A percentile compares a stretch with the other conserved stretches of the same genome.
Conservation (phyloP, 1,140 invertebrate species). For the Drosophila gunungcola region DNA sequence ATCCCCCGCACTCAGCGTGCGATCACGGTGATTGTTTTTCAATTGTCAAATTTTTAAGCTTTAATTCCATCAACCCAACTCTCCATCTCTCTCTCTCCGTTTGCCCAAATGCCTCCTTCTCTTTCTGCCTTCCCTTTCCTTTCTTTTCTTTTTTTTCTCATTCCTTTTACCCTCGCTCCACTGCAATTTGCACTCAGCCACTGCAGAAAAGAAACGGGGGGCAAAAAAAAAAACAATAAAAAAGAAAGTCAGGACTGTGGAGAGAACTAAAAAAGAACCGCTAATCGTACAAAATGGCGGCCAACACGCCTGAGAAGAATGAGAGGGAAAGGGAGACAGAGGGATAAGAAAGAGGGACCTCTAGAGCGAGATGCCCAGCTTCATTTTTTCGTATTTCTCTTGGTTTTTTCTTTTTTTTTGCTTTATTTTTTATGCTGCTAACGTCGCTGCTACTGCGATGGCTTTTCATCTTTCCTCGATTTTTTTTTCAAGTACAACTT, state of each 20-base stretch:
- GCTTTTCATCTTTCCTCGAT: conserved; percentile 24
- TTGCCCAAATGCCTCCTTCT: not conserved
- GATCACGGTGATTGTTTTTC: conserved; percentile 43
- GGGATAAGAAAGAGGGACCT: conserved; percentile 16
- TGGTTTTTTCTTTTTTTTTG: conserved; percentile 3
- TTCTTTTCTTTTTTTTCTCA: not conserved
- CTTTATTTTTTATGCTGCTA: conserved; percentile 26
- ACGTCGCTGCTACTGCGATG: conserved; percentile 33
- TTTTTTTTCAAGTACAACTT: conserved; percentile 32
- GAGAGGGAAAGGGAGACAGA: not conserved
- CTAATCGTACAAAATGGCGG: conserved; percentile 80
- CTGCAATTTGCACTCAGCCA: conserved; percentile 10
- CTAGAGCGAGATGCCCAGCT: conserved; percentile 36
- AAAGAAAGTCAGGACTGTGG: conserved; percentile 7
- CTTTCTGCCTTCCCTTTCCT: not conserved
- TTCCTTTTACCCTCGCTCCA: conserved; percentile 6
- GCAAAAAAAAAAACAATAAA: conserved; percentile 25
- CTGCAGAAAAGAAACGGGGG: conserved; percentile 27
- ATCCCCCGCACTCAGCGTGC: conserved; percentile 12
- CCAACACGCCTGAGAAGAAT: conserved; percentile 36
- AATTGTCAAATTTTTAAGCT: conserved; percentile 53
- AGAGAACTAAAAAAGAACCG: conserved; percentile 34
- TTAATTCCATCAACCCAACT: conserved; percentile 23
- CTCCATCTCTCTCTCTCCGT: not conserved
- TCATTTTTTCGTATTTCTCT: conserved; percentile 29